These are phyloP conservation scores for Meloidogyne floridensis DNA, from an alignment of 1,140 invertebrate species.

Conservation along the genomic window DNA sequence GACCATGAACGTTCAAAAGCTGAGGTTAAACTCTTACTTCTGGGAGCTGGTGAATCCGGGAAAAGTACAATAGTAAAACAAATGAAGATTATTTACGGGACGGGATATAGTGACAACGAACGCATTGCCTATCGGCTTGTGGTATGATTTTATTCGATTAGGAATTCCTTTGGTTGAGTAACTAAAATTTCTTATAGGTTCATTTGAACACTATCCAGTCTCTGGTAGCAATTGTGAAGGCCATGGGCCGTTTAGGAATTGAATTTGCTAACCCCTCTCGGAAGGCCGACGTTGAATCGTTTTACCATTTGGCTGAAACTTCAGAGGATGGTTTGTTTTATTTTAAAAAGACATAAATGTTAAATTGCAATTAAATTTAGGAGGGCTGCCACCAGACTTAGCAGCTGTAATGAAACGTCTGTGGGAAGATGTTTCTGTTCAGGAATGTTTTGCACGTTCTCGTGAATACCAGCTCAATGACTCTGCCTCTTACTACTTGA, in stretches of 20 bases:
- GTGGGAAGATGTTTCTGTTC: conserved; percentile 85
- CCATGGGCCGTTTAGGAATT: conserved; percentile 88
- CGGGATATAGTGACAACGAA: conserved; percentile 88
- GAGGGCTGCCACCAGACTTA: conserved; percentile 73
- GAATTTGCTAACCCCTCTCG: conserved; percentile 75
- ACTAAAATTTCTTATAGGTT: conserved; percentile 13
- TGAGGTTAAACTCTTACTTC: conserved; percentile 53
- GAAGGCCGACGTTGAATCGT: conserved; percentile 58
- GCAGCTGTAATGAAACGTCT: conserved; percentile 85
- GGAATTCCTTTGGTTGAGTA: neutral
- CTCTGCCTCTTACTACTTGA: conserved; percentile 80
- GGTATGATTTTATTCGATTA: conserved; percentile 68
- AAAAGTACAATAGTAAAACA: conserved; percentile 98
- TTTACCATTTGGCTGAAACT: conserved; percentile 41
- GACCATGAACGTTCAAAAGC: conserved; percentile 44
- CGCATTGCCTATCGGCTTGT: conserved; percentile 86
- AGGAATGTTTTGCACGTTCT: conserved; percentile 79
- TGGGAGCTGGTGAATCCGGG: conserved; percentile 70
- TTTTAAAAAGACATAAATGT: neutral
- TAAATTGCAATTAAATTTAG: neutral
- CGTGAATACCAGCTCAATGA: conserved; percentile 92
- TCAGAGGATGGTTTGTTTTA: conserved; percentile 40
- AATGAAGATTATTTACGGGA: conserved; percentile 97
- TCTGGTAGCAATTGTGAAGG: conserved; percentile 82
- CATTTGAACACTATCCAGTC: conserved; percentile 87